Percentiles rank a stretch among this genome's conserved stretches.
These are phyloP conservation scores for Plagiodera versicolora DNA, from an alignment of 2,888 invertebrate species.

Conservation along the genomic window DNA sequence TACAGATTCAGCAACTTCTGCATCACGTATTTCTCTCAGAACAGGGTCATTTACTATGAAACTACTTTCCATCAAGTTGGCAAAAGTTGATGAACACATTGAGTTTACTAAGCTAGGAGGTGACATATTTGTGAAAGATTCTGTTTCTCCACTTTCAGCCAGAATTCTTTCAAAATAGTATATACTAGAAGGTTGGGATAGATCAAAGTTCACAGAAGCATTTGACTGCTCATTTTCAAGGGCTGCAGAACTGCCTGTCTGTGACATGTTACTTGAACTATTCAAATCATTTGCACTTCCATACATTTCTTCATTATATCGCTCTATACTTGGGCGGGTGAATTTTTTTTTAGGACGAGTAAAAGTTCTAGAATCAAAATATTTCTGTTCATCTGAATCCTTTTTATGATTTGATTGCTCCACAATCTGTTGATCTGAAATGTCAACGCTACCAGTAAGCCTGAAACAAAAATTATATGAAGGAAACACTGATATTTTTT, in stretches of 20 bases:
- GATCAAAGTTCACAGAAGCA: conserved; percentile 49
- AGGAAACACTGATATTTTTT: neutral
- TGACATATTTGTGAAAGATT: conserved; percentile 57
- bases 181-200: conserved; percentile 46
- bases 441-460: neutral
- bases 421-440: neutral
- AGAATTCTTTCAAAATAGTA: conserved; percentile 51
- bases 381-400: conserved; percentile 45
- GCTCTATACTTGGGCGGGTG: conserved; percentile 64
- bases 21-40: conserved; percentile 51
- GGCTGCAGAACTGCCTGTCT: conserved; percentile 18
- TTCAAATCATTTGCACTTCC: conserved; percentile 27
- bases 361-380: conserved; percentile 70
- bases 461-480: neutral
- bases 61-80: conserved; percentile 54
- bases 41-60: conserved; percentile 53
- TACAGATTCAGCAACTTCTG: conserved; percentile 48
- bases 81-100: conserved; percentile 54
- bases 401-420: neutral
- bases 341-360: conserved; percentile 67
- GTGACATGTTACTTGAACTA: conserved; percentile 10
- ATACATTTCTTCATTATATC: conserved; percentile 44
- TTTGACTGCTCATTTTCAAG: conserved; percentile 27
- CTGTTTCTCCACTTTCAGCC: conserved; percentile 55
- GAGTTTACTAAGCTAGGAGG: conserved; percentile 66